phyloP scores from a whole-genome alignment of 2,113 vertebrate species.

The Ptilorrhoa leucosticta region DNA sequence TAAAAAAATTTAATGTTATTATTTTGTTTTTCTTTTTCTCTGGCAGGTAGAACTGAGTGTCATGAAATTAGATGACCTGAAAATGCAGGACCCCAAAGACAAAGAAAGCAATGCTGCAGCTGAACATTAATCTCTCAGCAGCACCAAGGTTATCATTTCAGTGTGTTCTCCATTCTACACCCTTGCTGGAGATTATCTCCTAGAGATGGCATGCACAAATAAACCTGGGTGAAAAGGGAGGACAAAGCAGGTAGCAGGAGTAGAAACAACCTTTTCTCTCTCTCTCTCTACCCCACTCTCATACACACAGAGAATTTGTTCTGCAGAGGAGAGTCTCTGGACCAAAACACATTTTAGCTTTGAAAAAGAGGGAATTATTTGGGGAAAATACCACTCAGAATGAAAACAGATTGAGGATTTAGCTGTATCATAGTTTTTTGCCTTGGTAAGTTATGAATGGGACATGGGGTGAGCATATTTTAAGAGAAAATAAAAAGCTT shows the following conservation, averaged over 20 bases:
- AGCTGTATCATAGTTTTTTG: neutral
- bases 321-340: neutral
- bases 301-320: neutral
- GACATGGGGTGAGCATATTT: neutral
- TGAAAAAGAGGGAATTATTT: neutral
- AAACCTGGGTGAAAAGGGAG: neutral
- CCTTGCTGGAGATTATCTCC: neutral
- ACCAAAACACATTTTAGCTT: neutral
- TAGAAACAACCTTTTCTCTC: neutral
- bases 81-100: neutral
- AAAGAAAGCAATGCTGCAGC: neutral
- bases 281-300: neutral
- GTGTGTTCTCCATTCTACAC: neutral
- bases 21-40: neutral
- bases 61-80: neutral
- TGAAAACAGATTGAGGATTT: neutral
- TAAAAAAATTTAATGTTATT: neutral
- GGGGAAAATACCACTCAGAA: neutral
- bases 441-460: neutral
- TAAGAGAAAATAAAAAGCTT: neutral
- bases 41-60: neutral
- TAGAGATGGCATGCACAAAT: neutral
- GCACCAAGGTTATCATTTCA: slow-evolving; percentile 3
- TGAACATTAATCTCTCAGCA: neutral
- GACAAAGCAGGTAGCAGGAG: neutral